Conservation (phyloP, 2,797 vertebrate genomes). For the Merluccius polli region DNA sequence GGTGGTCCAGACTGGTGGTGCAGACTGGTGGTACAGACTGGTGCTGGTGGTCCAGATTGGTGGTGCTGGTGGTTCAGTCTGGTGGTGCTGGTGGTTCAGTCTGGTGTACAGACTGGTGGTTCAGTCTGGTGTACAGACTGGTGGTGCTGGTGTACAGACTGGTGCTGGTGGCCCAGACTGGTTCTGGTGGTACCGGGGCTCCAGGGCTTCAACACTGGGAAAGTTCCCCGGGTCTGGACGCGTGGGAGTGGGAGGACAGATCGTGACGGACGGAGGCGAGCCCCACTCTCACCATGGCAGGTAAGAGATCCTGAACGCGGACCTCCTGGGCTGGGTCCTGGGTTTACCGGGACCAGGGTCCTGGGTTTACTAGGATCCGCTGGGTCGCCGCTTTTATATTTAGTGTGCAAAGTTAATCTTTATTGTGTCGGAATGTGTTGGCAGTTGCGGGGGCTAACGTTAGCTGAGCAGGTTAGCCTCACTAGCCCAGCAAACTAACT, state of each 20-base stretch:
- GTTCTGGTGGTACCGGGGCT: too few species aligned
- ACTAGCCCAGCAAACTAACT: slow-evolving; percentile 27
- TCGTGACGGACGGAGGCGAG: slow-evolving; percentile 66
- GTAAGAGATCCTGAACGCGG: slow-evolving; percentile 49
- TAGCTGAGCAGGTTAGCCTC: slow-evolving; percentile 42
- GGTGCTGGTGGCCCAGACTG: too few species aligned
- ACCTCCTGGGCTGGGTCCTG: not conserved
- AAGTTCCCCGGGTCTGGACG: slow-evolving; percentile 62
- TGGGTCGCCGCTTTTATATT: not conserved
- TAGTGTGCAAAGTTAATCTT: not conserved
- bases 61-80: too few species aligned
- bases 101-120: too few species aligned
- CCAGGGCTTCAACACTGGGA: slow-evolving; percentile 26
- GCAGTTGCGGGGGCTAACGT: slow-evolving; percentile 18
- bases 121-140: too few species aligned
- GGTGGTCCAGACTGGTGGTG: too few species aligned
- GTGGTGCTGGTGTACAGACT: not conserved
- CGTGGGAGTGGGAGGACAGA: slow-evolving; percentile 65
- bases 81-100: too few species aligned
- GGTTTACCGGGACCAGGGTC: not conserved
- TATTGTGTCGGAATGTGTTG: not conserved
- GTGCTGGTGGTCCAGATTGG: too few species aligned
- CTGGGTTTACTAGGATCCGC: not conserved
- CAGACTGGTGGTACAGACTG: too few species aligned
- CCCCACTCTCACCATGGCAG: slow-evolving; percentile 77